These are phyloP conservation scores for Calephelis perditalis DNA, from an alignment of 2,888 invertebrate genomes.

Conservation along the genomic window DNA sequence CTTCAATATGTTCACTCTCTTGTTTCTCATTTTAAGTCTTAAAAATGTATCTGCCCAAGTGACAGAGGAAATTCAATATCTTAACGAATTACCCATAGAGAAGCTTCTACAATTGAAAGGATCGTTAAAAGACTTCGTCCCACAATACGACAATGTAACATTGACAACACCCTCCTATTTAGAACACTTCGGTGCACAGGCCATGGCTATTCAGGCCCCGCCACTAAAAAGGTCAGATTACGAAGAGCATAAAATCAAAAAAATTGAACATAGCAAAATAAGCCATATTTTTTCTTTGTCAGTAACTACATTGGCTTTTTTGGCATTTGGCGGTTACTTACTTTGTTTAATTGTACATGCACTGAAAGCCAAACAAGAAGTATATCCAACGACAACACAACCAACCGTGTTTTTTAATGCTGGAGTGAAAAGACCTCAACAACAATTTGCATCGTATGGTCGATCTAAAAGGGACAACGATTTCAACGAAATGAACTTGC, in stretches of 20 bases:
- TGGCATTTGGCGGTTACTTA: constrained; percentile 11
- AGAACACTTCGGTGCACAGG: constrained; percentile 60
- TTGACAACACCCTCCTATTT: constrained; percentile 41
- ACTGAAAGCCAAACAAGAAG: constrained; percentile 1
- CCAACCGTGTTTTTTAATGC: not conserved
- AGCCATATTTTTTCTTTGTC: constrained; percentile 87
- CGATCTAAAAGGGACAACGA: constrained; percentile 3
- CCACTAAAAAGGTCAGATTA: constrained; percentile 62
- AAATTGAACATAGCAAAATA: constrained; percentile 78
- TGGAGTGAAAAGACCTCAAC: constrained; percentile 5
- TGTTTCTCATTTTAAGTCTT: constrained; percentile 35
- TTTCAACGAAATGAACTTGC: constrained; percentile 40
- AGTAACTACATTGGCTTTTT: constrained; percentile 25
- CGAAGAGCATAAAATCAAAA: constrained; percentile 66
- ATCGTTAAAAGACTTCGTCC: constrained; percentile 53
- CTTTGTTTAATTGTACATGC: constrained; percentile 11
- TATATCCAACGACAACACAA: not conserved
- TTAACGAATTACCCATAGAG: constrained; percentile 84
- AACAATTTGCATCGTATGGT: constrained; percentile 5
- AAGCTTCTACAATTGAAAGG: constrained; percentile 81
- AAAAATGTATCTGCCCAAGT: constrained; percentile 39
- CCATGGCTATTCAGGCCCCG: constrained; percentile 57
- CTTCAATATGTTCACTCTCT: constrained; percentile 41
- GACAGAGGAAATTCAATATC: constrained; percentile 61
- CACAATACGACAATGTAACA: constrained; percentile 47